Base-by-base conservation (phyloP, 2,797 vertebrate genomes). In the Darevskia mixta region DNA sequence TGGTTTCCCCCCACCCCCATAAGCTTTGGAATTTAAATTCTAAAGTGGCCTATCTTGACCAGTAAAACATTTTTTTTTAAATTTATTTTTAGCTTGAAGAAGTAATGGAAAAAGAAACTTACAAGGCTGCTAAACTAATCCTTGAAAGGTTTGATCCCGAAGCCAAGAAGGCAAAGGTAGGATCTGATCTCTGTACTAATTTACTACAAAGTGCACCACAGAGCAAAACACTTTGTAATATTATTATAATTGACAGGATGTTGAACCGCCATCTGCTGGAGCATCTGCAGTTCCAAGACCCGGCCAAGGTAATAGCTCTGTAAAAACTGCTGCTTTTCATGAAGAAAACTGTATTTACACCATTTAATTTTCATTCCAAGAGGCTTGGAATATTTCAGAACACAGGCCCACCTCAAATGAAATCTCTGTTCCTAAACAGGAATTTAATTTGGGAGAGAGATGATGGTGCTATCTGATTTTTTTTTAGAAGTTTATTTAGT, bases 51-150 rank as follows among this genome's bases (percentile, higher is more conserved):
- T 78, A 3, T 91, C 0, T 41, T 93, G 90, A 94, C 84, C 67
- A 91, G 67, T 94, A 92, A 83, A 94, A 94, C 76, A 80, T 94
- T 93, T 73, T 73, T 73, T 73, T 73, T 35, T 2, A 5, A 13
- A n/a, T 82, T 93, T 93, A 78, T 94, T 97, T 91, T 76, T 86
- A 99, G 99, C 98, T 99, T 96, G 98, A 99, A 95, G 98, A 99
- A 94, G 99, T 99, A 73, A 99, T 99, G 99, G 99, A 99, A 97
- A 99, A 98, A 5, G 99, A 99, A 97, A 99, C 99, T 0, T 99
- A 99, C 93, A 99, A 99, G 97, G 98, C 97, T 78, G 99, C 99
- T 87, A 99, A 99, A 96, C 95, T 99, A 95, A 99, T 99, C 95
- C 97, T 99, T 95, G 99, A 99, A 96, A 98, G 99, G 89, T 99